Base-by-base conservation (phyloP, 2,888 invertebrate genomes). In the Cerceris ruficornis region DNA sequence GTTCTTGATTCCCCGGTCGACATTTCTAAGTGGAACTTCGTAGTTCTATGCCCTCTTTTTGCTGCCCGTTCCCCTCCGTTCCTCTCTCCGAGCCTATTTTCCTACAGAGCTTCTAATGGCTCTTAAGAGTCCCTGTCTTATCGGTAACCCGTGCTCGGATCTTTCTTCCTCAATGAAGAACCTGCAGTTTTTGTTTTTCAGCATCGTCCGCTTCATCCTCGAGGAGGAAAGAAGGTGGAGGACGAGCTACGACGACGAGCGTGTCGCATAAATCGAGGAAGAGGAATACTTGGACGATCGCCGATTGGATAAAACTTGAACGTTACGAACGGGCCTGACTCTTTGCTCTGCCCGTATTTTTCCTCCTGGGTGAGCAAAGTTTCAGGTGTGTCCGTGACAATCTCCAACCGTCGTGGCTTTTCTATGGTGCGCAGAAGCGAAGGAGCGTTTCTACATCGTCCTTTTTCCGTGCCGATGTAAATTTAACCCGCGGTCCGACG, bases 241-340 rank as follows among this genome's bases (percentile, higher is more conserved):
- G 28, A 28, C 1, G 9, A 49, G 66, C 43, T 46, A 49, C 57
- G 61, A 42, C 13, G 54, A 46, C 61, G 64, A 64, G 41, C 39
- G 17, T 55, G n/a, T 52, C 8, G 50, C 43, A 13, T 17, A 28
- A 67, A 61, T 60, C 61, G 65, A 7, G 5, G 46, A 76, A 7
- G 46, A 57, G 42, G 39, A n/a, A 13, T n/a, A 50, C 14, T 11
- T 41, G 9, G 50, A n/a, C 9, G 57, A 7, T 28, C 28, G 28
- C 28, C 28, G 28, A 28, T 28, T 28, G 0, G n/a, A 64, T 15
- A 60, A 69, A 66, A 72, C 46, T 61, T 65, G 86, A 88, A 89
- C 94, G 93, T 93, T 93, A 94, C 95, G 94, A 93, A 93, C 94
- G 95, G 95, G 96, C 96, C 96, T 96, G 96, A 96, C 95, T 95